Base-by-base conservation (phyloP, 2,113 vertebrate genomes). In the Taurulus bubalis region DNA sequence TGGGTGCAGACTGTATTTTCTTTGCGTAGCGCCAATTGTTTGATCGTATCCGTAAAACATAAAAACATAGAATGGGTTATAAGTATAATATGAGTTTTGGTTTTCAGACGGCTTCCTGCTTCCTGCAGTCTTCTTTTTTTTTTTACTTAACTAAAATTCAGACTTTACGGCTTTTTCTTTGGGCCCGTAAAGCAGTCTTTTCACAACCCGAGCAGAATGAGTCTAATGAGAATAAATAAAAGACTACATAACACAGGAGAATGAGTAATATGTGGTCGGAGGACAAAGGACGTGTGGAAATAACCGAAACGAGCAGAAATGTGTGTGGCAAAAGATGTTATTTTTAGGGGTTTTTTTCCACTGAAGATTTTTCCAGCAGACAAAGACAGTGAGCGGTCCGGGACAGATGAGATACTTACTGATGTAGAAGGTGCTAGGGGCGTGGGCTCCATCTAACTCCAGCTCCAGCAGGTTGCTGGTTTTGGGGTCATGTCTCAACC, bases 341-440 rank as follows among this genome's bases (percentile, higher is more conserved):
- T 68, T 4, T 49, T 49, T 8, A 2, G 7, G 7, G 38, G 38
- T 38, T 38, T 38, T 38, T 8, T 38, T 38, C 36, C 36, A 69
- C 26, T 32, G 66, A 49, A 15, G 26, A 20, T 30, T 64, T 11
- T 56, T 24, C 47, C 28, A 20, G 3, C 7, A 64, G 8, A 47
- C 14, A 38, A 16, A 71, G 8, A 58, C 55, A 24, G 40, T 55
- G 42, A n/a, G 5, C 66, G 26, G 20, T 18, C 16, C 8, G 9
- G 42, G 8, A 36, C 1, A 15, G 51, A 2, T n/a, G 58, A 38
- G 22, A 64, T 74, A 91, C 97, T 93, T 90, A 99, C 98, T 97
- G 0, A 97, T 95, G 0, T 98, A 99, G 95, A 99, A 99, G 72
- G 98, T 98, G 88, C 77, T 97, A 71, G 98, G 98, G 16, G 97